Conservation (phyloP, 35 echinoderm and acorn worm species). For the Chiridota heheva region DNA sequence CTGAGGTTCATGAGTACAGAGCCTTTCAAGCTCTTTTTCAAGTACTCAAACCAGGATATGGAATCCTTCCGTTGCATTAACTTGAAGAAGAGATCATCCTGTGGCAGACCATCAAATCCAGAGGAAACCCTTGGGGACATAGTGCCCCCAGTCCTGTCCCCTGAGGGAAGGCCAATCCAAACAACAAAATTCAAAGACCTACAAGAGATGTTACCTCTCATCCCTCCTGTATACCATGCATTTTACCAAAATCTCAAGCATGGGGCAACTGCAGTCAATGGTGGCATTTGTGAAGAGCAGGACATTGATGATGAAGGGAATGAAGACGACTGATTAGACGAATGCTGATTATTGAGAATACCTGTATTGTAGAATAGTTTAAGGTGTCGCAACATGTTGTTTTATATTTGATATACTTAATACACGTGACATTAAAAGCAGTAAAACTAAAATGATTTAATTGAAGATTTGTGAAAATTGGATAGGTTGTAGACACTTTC, state of each 20-base stretch:
- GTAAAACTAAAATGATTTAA: no score
- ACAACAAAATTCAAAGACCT: not conserved
- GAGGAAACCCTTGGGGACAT: not conserved
- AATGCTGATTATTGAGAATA: no score
- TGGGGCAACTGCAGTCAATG: not conserved
- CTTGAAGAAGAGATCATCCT: not conserved
- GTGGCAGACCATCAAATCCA: not conserved
- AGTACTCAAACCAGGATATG: not conserved
- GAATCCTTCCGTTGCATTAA: not conserved
- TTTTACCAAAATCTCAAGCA: not conserved
- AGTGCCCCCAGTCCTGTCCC: not conserved
- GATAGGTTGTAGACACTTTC: no score
- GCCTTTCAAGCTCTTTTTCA: not conserved
- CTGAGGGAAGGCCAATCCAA: not conserved
- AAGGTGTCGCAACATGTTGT: no score
- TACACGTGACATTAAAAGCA: no score
- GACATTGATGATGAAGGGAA: no score
- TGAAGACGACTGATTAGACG: no score
- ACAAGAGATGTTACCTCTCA: conserved; percentile 1
- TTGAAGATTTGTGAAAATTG: no score
- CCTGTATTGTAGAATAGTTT: no score
- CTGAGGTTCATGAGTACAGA: not conserved
- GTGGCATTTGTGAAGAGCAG: not conserved
- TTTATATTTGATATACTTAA: no score
- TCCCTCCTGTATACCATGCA: not conserved